Conservation (phyloP, 2,888 invertebrate genomes). For the Brenthis daphne region DNA sequence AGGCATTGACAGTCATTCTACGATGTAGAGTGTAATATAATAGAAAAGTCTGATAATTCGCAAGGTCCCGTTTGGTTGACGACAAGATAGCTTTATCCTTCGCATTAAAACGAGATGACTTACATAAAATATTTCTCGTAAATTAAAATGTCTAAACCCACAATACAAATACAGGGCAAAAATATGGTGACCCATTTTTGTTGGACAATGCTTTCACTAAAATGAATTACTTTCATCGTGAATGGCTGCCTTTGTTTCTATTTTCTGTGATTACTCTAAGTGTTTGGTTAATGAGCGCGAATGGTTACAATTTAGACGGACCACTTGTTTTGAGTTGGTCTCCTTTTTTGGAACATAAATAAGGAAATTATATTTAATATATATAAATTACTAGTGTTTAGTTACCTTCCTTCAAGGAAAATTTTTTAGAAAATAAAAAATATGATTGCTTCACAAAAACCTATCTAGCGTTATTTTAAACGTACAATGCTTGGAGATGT, state of each 20-base stretch:
- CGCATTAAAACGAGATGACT: conserved; percentile 1
- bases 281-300: conserved; percentile 30
- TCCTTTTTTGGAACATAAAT: conserved; percentile 1
- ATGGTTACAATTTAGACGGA: conserved; percentile 20
- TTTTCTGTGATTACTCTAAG: conserved; percentile 34
- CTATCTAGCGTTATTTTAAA: no score
- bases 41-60: no score
- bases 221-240: conserved; percentile 58
- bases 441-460: no score
- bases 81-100: conserved; percentile 1
- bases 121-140: conserved; percentile 26
- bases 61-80: no score
- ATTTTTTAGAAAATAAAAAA: no score
- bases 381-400: background rate
- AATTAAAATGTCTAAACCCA: conserved; percentile 27
- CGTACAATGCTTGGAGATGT: no score
- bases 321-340: background rate
- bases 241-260: conserved; percentile 43
- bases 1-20: no score
- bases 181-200: conserved; percentile 58
- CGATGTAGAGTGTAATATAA: no score
- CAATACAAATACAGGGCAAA: conserved; percentile 40
- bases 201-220: conserved; percentile 56
- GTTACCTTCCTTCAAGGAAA: no score
- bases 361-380: conserved; percentile 1